phyloP scores from a whole-genome alignment of 2,113 vertebrate species.

The Paraplagusia blochii region DNA sequence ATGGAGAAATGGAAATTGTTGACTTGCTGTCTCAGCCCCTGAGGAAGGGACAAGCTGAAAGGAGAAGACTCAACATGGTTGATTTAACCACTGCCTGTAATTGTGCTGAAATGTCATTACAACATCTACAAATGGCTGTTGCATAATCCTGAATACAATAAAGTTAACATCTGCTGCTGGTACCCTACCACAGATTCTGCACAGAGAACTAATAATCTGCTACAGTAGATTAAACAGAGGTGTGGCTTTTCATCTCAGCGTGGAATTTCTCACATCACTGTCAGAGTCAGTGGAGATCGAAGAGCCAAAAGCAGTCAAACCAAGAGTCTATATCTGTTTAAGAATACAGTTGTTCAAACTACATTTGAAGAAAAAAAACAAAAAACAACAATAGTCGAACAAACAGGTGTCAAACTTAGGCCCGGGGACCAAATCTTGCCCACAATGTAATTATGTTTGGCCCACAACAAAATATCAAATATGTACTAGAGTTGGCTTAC shows the following conservation, averaged over 20 bases:
- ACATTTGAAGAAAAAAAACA: too few species aligned
- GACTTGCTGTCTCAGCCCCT: too few species aligned
- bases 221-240: conserved; percentile 53
- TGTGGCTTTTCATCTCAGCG: conserved; percentile 52
- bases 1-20: too few species aligned
- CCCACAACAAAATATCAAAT: too few species aligned
- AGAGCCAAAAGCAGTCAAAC: conserved; percentile 4
- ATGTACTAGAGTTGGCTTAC: too few species aligned
- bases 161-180: conserved; percentile 2
- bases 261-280: conserved; percentile 70
- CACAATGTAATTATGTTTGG: too few species aligned
- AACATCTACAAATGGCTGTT: neutral
- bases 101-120: neutral
- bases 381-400: too few species aligned
- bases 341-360: neutral
- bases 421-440: too few species aligned
- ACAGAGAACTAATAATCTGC: conserved; percentile 47
- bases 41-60: too few species aligned
- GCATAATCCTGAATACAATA: neutral
- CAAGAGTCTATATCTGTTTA: neutral
- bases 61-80: neutral
- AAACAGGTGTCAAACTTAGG: too few species aligned
- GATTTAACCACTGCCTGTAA: too few species aligned
- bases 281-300: conserved; percentile 20
- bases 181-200: neutral